Evolutionary conservation across 2,888 invertebrate species (phyloP), one percentile per base, ranked within the genome.

Genomic region (Megaustenia siamemsis): DNA sequence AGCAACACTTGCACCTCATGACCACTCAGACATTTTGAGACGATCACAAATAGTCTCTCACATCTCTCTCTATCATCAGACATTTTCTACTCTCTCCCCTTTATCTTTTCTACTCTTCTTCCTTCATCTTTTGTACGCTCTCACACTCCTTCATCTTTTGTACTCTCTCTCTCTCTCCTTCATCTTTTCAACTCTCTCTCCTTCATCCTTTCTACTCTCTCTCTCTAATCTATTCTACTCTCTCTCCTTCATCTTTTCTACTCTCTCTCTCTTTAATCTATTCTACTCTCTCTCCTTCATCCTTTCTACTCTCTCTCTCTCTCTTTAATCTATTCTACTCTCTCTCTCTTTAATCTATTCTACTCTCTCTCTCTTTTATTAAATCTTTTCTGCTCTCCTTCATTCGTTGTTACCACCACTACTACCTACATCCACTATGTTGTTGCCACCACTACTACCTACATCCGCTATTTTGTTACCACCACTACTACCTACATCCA

Each of bases 271-370:
- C 1, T 38, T 15, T 73, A 8, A n/a, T 15, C 45, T 8, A n/a
- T n/a, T 38, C 15, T 45, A 6, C 45, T 45, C 45, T 45, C 45
- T 32, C n/a, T 28, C 32, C 18, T 76, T 21, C 60, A 5, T 78
- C 40, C 40, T 38, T 78, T 6, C 66, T n/a, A 38, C n/a, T 79
- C 38, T 66, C 28, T 18, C 28, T 79, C n/a, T 63, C n/a, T 28
- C 45, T 63, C 5, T 79, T n/a, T 24, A 28, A 66, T 28, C 66
- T 21, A 43, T 63, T 79, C 63, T 79, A 40, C 40, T 45, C 66
- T 28, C 63, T 38, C 45, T 12, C 12, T 12, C 45, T 79, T 28
- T 79, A 6, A 15, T 40, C n/a, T 66, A 21, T 43, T 40, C 43
- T 24, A 40, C 28, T 66, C 66, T 43, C 18, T 66, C 2, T 43